These are phyloP conservation scores for Pseudochaenichthys georgianus DNA, from an alignment of 2,797 vertebrate genomes.

Conservation along the genomic window DNA sequence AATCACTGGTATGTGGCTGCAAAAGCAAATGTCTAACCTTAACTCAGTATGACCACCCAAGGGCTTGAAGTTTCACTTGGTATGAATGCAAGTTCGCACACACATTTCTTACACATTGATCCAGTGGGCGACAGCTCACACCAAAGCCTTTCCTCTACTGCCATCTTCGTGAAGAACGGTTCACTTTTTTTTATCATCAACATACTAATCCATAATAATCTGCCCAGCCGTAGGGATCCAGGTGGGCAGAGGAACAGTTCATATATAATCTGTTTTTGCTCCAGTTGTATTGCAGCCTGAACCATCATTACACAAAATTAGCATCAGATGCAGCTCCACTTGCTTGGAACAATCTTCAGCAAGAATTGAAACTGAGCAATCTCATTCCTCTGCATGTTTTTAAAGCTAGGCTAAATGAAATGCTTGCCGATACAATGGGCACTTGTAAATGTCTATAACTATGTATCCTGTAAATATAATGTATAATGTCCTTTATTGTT, in stretches of 20 bases:
- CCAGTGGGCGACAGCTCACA: not conserved
- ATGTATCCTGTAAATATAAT: no score
- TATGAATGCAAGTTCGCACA: not conserved
- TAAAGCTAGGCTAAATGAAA: no score
- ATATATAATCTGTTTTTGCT: constrained; percentile 79
- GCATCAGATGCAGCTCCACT: no score
- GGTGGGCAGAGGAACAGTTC: constrained; percentile 6
- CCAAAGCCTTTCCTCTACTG: not conserved
- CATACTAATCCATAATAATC: not conserved
- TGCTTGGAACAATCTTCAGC: no score
- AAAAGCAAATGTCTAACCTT: not conserved
- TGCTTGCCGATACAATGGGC: no score
- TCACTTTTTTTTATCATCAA: not conserved
- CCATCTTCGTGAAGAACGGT: not conserved
- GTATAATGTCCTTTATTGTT: no score
- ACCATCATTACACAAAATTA: no score
- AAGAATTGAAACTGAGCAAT: no score
- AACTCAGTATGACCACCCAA: not conserved
- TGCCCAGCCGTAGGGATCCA: not conserved
- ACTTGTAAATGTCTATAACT: no score
- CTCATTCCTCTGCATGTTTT: no score
- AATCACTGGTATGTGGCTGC: not conserved
- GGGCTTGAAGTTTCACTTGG: not conserved
- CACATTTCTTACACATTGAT: not conserved
- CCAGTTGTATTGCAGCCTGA: no score